phyloP scores from a whole-genome alignment of 1,140 invertebrate genomes.

The Heterodera carotae region DNA sequence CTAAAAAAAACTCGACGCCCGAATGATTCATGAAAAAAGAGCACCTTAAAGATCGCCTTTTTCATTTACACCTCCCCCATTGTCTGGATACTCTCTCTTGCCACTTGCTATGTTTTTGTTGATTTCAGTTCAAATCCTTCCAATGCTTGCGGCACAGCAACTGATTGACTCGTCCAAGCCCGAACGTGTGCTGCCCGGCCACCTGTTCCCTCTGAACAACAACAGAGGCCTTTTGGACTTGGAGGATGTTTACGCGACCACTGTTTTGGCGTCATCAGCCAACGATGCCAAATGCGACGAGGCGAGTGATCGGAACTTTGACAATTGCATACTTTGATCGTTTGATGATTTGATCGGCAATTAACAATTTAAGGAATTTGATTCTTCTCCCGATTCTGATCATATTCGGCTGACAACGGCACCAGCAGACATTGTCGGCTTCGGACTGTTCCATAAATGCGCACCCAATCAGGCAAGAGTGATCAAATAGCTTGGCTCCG shows the following conservation, averaged over 20 bases:
- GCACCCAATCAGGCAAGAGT: constrained; percentile 34
- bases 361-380: neutral
- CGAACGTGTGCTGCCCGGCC: constrained; percentile 21
- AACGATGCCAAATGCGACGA: constrained; percentile 4
- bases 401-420: neutral
- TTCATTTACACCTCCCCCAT: neutral
- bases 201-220: constrained; percentile 45
- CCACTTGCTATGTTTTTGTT: neutral
- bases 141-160: neutral
- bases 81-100: neutral
- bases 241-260: constrained; percentile 43
- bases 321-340: too few species aligned
- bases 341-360: constrained; percentile 2
- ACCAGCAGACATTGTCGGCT: constrained; percentile 28
- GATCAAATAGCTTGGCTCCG: neutral
- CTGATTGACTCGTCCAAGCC: neutral
- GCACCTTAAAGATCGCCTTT: too few species aligned
- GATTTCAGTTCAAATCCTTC: neutral
- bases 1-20: too few species aligned
- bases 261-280: constrained; percentile 37
- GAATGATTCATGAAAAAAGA: too few species aligned
- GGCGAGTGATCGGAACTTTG: neutral
- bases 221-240: constrained; percentile 44
- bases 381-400: neutral
- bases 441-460: constrained; percentile 42